A percentile compares a stretch with the other conserved stretches of the same genome.
phyloP scores from a whole-genome alignment of 2,888 invertebrate genomes.

The Sisyra nigra region DNA sequence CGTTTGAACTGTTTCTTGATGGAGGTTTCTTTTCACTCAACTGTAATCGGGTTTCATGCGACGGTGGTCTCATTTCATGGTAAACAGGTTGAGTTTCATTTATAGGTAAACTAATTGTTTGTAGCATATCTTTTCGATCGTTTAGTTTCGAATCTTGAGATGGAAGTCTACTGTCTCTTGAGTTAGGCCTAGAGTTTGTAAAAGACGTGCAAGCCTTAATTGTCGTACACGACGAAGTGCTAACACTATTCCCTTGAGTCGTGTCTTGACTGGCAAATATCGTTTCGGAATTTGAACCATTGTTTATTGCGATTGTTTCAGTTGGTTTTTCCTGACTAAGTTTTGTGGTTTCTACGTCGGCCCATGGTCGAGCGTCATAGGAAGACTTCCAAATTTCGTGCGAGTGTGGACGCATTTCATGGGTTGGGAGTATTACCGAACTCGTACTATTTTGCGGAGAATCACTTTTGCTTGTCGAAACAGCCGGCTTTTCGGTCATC shows the following conservation, averaged over 20 bases:
- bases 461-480: neutral
- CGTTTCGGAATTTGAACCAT: neutral
- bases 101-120: neutral
- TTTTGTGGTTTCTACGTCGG: neutral
- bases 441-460: neutral
- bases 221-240: no score
- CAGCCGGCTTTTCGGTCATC: neutral
- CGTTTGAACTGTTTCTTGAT: slow-evolving; percentile 12
- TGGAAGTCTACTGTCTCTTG: neutral
- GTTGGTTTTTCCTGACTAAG: neutral
- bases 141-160: neutral
- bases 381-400: slow-evolving; percentile 5
- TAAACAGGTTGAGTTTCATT: neutral
- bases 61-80: neutral
- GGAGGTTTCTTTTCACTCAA: slow-evolving; percentile 8
- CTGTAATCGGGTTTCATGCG: slow-evolving; percentile 1
- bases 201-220: neutral
- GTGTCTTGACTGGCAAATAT: no score
- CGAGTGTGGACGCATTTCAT: slow-evolving; percentile 6
- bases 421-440: slow-evolving; percentile 3
- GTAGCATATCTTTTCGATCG: neutral
- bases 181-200: neutral
- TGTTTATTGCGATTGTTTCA: neutral
- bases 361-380: slow-evolving; percentile 15
- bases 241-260: no score